Conservation (phyloP, 2,113 vertebrate species). For the Datnioides undecimradiatus region DNA sequence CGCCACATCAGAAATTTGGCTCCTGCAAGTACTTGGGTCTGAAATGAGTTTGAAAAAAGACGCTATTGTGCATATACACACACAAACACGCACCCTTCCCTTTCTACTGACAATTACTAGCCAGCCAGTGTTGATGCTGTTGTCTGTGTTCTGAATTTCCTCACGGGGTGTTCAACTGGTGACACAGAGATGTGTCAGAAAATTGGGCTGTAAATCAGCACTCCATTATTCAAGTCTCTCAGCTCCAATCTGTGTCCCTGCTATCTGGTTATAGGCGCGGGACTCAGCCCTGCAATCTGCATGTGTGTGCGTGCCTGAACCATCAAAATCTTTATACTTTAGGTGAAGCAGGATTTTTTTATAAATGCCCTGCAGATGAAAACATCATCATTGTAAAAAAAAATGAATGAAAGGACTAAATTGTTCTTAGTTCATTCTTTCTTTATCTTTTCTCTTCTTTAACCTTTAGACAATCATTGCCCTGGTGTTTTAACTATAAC, state of each 20-base stretch:
- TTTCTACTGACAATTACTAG: constrained; percentile 47
- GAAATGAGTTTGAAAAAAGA: not conserved
- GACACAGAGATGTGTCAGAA: constrained; percentile 14
- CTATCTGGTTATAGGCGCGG: not conserved
- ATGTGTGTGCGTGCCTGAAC: not conserved
- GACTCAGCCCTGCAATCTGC: not conserved
- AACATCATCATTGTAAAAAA: too few species aligned
- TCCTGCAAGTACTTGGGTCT: not conserved
- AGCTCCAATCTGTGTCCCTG: not conserved
- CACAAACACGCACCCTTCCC: not conserved
- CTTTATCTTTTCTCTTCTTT: not conserved
- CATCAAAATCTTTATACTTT: not conserved
- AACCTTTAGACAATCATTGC: not conserved
- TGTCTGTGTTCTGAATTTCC: constrained; percentile 22
- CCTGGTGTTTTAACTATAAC: not conserved
- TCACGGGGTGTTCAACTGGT: constrained; percentile 17
- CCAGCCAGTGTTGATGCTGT: constrained; percentile 43
- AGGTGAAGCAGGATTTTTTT: not conserved
- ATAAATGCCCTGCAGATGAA: too few species aligned
- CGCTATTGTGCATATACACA: not conserved
- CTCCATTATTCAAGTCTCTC: constrained; percentile 57
- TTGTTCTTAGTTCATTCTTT: not conserved
- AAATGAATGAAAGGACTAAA: too few species aligned
- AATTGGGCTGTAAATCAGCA: constrained; percentile 69
- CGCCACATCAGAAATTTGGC: not conserved